A percentile compares a stretch with the other conserved stretches of the same genome.
Conservation (phyloP, 2,113 vertebrate genomes). For the Sarotherodon lohbergeri region DNA sequence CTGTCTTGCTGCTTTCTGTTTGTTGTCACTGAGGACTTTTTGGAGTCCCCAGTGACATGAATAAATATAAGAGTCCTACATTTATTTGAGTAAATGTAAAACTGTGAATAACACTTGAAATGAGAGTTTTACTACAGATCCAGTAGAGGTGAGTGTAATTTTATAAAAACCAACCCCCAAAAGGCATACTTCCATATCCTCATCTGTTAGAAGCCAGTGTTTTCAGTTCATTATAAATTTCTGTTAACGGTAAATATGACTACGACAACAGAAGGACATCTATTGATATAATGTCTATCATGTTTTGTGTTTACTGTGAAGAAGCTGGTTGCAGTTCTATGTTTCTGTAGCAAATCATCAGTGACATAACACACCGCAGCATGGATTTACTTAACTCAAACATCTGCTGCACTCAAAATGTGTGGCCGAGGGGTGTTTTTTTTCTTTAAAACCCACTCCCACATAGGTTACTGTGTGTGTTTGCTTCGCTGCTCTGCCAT, state of each 20-base stretch:
- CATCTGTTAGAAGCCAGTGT: neutral
- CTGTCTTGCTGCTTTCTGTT: neutral
- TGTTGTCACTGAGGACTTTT: neutral
- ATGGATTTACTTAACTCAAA: neutral
- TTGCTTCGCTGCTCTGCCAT: neutral
- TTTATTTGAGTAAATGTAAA: neutral
- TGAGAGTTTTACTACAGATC: neutral
- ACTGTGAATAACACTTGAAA: neutral
- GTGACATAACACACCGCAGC: slow-evolving; percentile 8
- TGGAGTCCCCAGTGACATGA: neutral
- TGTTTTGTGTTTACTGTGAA: neutral
- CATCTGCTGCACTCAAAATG: neutral
- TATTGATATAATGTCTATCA: neutral
- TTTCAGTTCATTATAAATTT: neutral
- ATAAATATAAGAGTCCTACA: neutral
- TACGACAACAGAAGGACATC: neutral
- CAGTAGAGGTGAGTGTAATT: neutral
- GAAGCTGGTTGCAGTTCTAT: neutral
- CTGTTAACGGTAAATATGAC: neutral
- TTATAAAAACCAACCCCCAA: neutral
- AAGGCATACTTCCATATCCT: neutral
- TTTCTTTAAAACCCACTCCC: neutral
- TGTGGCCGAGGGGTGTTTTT: neutral
- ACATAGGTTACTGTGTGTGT: neutral
- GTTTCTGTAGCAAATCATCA: neutral